A percentile compares a stretch with the other conserved stretches of the same genome.
Evolutionary conservation across 1,140 invertebrate species (phyloP).

Genomic region (Calycopis cecrops): DNA sequence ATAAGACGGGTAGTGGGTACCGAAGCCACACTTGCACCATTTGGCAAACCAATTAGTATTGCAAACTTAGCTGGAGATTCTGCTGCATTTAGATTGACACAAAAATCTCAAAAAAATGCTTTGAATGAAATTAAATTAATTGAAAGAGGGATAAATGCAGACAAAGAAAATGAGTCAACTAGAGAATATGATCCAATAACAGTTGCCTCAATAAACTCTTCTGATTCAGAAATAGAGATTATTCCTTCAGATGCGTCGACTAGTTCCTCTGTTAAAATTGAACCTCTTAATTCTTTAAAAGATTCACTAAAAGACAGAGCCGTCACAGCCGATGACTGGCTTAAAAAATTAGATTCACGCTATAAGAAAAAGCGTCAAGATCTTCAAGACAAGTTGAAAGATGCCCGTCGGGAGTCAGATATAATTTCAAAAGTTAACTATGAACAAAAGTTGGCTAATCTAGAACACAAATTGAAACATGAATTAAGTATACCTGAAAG

Average conservation of each 20-base stretch:
- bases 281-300: conserved; percentile 55
- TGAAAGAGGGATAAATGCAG: conserved; percentile 40
- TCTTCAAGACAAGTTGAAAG: conserved; percentile 45
- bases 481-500: conserved; percentile 65
- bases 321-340: conserved; percentile 51
- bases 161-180: conserved; percentile 39
- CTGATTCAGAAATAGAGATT: conserved; percentile 66
- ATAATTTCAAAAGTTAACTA: conserved; percentile 64
- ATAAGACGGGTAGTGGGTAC: conserved; percentile 45
- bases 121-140: conserved; percentile 50
- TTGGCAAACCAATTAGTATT: conserved; percentile 39
- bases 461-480: conserved; percentile 63
- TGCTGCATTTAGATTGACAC: conserved; percentile 49
- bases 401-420: conserved; percentile 53
- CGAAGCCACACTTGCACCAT: conserved; percentile 30
- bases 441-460: conserved; percentile 57
- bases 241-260: conserved; percentile 62
- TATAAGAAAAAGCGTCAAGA: conserved; percentile 1
- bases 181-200: conserved; percentile 66
- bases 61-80: conserved; percentile 52
- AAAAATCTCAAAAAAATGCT: conserved; percentile 46
- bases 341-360: conserved; percentile 50
- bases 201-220: conserved; percentile 64
- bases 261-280: conserved; percentile 53
- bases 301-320: conserved; percentile 46